A percentile compares a stretch with the other conserved stretches of the same genome.
These are phyloP conservation scores for Botia kubotai DNA, from an alignment of 2,797 vertebrate species.

Conservation along the genomic window DNA sequence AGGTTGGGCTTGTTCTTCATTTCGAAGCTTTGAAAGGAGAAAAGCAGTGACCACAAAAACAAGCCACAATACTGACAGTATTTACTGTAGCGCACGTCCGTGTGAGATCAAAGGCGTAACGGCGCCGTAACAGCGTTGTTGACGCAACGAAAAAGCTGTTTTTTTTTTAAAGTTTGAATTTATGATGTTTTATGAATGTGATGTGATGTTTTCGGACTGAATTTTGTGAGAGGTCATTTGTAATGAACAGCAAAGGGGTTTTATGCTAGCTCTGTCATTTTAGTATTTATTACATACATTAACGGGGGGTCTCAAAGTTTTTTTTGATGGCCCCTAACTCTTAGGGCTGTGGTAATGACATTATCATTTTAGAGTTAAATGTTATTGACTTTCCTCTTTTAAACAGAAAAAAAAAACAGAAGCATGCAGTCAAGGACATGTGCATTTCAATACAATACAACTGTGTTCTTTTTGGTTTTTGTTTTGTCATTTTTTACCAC, in stretches of 20 bases:
- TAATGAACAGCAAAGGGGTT: conserved; percentile 13
- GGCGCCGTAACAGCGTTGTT: neutral
- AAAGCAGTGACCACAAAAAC: neutral
- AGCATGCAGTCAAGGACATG: neutral
- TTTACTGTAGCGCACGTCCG: neutral
- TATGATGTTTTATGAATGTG: neutral
- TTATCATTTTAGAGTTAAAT: neutral
- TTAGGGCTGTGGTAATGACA: neutral
- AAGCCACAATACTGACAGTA: neutral
- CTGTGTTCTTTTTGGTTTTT: neutral
- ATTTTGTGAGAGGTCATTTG: neutral
- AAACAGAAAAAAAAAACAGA: neutral
- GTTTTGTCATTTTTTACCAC: conserved; percentile 24
- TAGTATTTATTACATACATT: conserved; percentile 3
- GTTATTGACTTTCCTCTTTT: neutral
- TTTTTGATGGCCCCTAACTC: neutral
- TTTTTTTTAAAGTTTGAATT: neutral
- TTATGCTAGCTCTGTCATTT: neutral
- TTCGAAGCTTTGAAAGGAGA: neutral
- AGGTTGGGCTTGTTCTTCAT: neutral
- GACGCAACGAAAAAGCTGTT: neutral
- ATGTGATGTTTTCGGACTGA: neutral
- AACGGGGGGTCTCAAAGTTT: neutral
- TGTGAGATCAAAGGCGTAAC: neutral
- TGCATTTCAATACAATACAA: neutral